A percentile compares a stretch with the other conserved stretches of the same genome.
Conservation (phyloP, 2,888 invertebrate species). For the Gortyna flavago region DNA sequence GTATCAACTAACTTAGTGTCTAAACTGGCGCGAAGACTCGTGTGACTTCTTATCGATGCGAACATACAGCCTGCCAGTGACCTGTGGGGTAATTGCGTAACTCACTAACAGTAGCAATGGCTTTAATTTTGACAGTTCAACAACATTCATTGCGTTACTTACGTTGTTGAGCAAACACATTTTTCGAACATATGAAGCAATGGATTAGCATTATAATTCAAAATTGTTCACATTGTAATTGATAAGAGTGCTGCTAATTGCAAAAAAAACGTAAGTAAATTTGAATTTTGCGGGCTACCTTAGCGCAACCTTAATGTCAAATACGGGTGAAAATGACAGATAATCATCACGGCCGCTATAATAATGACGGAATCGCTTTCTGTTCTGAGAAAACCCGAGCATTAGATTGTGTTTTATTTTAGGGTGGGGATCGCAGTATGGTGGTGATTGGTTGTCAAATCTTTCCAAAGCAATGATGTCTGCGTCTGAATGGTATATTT, state of each 20-base stretch:
- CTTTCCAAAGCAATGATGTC: slow-evolving; percentile 9
- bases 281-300: no score
- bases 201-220: no score
- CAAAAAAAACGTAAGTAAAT: neutral
- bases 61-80: neutral
- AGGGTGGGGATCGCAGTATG: neutral
- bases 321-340: neutral
- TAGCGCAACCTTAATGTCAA: no score
- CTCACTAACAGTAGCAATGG: no score
- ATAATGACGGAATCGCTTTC: neutral
- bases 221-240: no score
- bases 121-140: no score
- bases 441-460: slow-evolving; percentile 9
- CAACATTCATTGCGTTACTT: no score
- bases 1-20: neutral
- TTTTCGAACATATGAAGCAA: no score
- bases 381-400: neutral
- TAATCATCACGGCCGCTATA: neutral
- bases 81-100: no score
- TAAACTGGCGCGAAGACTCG: neutral
- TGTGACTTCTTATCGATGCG: neutral
- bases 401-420: neutral
- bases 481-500: slow-evolving; percentile 7
- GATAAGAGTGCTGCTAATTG: no score
- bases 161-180: no score